Conservation (phyloP, 2,888 invertebrate species). For the Ecliptopera silaceata region DNA sequence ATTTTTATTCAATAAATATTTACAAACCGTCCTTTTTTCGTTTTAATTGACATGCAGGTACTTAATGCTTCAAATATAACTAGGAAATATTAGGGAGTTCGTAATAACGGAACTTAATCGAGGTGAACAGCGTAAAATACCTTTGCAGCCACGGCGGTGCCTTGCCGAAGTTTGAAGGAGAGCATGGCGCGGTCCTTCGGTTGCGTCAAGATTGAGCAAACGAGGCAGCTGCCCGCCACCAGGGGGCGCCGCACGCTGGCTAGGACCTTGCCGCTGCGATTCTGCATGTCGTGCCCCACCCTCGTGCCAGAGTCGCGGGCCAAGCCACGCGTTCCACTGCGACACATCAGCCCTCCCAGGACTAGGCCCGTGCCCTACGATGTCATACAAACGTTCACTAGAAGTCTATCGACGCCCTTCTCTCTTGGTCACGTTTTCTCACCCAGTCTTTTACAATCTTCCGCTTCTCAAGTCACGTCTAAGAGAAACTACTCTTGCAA, state of each 20-base stretch:
- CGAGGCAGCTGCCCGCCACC: conserved; percentile 41
- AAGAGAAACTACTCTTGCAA: conserved; percentile 42
- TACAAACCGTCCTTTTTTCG: conserved; percentile 14
- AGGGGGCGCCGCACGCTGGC: conserved; percentile 30
- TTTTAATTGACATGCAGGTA: not conserved
- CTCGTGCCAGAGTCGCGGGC: conserved; percentile 38
- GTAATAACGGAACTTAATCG: conserved; percentile 46
- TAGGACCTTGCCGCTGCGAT: conserved; percentile 38
- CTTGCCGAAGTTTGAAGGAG: conserved; percentile 52
- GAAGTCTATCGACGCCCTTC: conserved; percentile 5
- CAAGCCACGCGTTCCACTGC: conserved; percentile 28
- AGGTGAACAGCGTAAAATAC: conserved; percentile 66
- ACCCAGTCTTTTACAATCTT: conserved; percentile 23
- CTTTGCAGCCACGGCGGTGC: conserved; percentile 67
- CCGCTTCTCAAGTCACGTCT: conserved; percentile 13
- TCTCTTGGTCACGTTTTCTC: conserved; percentile 9
- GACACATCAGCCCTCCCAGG: conserved; percentile 42
- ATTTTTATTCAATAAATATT: conserved; percentile 27
- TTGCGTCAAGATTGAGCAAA: conserved; percentile 44
- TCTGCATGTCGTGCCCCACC: conserved; percentile 55
- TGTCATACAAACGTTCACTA: conserved; percentile 2
- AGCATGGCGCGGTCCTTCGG: conserved; percentile 41
- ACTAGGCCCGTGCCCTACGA: conserved; percentile 34
- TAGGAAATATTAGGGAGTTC: conserved; percentile 12
- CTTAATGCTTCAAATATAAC: conserved; percentile 2